Evolutionary conservation across 2,113 vertebrate species (phyloP).

Genomic region (Tenebrosternarchus preto): DNA sequence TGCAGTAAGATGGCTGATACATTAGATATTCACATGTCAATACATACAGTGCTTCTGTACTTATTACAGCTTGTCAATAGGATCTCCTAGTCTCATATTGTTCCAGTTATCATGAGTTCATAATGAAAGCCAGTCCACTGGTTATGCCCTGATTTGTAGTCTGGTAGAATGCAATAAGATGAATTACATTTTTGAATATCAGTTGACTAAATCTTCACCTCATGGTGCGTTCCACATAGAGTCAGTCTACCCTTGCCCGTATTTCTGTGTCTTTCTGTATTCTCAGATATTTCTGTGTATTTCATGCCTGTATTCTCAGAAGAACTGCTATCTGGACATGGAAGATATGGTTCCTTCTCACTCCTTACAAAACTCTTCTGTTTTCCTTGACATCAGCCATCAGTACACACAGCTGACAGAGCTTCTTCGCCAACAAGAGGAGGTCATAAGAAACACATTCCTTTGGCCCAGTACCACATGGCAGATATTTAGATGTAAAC

Average conservation of each 20-base stretch:
- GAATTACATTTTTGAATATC: too few species aligned
- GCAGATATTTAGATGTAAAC: not conserved
- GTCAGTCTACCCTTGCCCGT: not conserved
- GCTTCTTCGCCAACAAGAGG: constrained; percentile 3
- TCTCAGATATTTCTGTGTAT: too few species aligned
- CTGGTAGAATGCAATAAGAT: too few species aligned
- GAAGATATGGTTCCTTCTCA: not conserved
- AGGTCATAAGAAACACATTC: not conserved
- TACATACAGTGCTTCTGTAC: too few species aligned
- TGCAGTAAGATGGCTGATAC: too few species aligned
- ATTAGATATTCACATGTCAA: too few species aligned
- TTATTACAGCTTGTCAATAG: too few species aligned
- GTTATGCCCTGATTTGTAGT: too few species aligned
- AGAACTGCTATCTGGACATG: not conserved
- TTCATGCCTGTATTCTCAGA: constrained; percentile 9
- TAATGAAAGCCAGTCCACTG: too few species aligned
- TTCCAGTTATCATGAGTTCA: too few species aligned
- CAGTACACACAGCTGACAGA: constrained; percentile 21
- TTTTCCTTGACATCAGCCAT: not conserved
- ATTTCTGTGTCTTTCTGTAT: not conserved
- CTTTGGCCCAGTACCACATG: not conserved
- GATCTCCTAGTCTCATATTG: too few species aligned
- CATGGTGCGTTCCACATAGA: not conserved
- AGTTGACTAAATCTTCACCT: too few species aligned
- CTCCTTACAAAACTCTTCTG: not conserved